These are phyloP conservation scores for Microcebus murinus DNA, from an alignment of 2,113 vertebrate species.

Conservation along the genomic window DNA sequence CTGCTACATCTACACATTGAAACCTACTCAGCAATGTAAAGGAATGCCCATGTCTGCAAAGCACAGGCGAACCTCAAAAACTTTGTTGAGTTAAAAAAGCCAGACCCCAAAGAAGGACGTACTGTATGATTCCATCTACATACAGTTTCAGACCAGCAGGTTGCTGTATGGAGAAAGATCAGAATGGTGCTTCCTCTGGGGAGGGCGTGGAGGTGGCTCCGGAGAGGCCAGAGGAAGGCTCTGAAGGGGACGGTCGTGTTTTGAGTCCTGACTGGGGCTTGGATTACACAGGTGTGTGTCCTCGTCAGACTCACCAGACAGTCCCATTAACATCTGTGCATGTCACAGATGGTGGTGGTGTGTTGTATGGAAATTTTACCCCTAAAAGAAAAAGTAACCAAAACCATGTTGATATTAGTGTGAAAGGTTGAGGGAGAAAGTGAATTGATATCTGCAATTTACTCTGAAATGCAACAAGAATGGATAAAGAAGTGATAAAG, in stretches of 20 bases:
- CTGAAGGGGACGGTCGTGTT: not conserved
- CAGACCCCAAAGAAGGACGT: not conserved
- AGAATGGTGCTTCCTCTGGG: not conserved
- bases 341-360: no score
- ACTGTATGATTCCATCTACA: not conserved
- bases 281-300: not conserved
- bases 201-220: not conserved
- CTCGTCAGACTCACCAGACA: not conserved
- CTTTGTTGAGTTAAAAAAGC: not conserved
- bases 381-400: not conserved
- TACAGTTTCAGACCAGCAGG: not conserved
- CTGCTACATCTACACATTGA: not conserved
- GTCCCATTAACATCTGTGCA: not conserved
- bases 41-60: not conserved
- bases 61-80: not conserved
- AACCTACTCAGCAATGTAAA: not conserved
- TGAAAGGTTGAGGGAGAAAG: not conserved
- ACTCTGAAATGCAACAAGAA: not conserved
- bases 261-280: not conserved
- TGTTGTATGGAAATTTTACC: not conserved
- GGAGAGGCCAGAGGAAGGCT: not conserved
- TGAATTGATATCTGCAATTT: not conserved
- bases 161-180: not conserved
- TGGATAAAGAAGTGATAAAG: not conserved
- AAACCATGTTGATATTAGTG: not conserved